Evolutionary conservation across 92 coral and sea anemone species (phyloP).

Genomic region (Bergia sp.): DNA sequence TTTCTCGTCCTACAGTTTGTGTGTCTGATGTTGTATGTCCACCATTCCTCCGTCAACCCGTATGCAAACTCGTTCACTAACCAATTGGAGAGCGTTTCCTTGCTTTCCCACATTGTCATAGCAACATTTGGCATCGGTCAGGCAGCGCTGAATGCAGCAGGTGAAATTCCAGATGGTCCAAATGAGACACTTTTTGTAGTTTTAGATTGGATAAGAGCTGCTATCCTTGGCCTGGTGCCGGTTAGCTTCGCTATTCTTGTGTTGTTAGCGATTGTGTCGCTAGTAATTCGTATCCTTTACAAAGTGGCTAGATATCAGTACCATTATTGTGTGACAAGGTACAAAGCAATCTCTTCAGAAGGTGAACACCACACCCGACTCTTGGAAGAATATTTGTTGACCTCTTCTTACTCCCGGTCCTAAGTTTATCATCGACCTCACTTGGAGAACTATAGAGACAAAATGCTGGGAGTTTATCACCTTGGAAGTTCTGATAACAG

Average conservation of each 20-base stretch:
- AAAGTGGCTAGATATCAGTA: not conserved
- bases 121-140: constrained; percentile 35
- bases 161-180: constrained; percentile 26
- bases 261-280: constrained; percentile 32
- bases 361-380: constrained; percentile 25
- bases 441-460: not conserved
- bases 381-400: not conserved
- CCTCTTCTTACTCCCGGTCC: not conserved
- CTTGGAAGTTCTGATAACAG: not conserved
- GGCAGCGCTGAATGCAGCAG: constrained; percentile 30
- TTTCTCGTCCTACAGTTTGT: constrained; percentile 12
- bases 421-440: not conserved
- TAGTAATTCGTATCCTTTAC: constrained; percentile 24
- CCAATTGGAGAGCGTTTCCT: constrained; percentile 36
- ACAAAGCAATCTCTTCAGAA: not conserved
- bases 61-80: constrained; percentile 16
- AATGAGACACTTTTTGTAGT: constrained; percentile 2
- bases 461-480: not conserved
- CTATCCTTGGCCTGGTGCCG: constrained; percentile 37
- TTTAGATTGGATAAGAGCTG: constrained; percentile 43
- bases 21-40: constrained; percentile 35
- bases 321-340: not conserved
- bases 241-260: constrained; percentile 11
- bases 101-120: constrained; percentile 31
- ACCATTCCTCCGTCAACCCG: constrained; percentile 42